A percentile compares a stretch with the other conserved stretches of the same genome.
Conservation (phyloP, 2,797 vertebrate species). For the Esox masquinongy region DNA sequence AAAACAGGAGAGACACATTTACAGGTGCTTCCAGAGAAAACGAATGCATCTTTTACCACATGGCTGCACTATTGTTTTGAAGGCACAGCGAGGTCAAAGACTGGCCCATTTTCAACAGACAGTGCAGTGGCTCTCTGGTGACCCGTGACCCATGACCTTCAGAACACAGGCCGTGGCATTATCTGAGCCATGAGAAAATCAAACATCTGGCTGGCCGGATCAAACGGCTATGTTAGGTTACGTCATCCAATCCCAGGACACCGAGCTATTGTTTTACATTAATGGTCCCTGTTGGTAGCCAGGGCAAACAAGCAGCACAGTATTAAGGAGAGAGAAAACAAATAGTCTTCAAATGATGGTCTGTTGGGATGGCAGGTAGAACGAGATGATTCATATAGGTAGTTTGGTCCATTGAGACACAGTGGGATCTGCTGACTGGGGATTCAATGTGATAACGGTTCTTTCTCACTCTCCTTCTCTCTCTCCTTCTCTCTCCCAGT, state of each 20-base stretch:
- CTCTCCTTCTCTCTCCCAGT: constrained; percentile 47
- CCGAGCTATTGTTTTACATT: constrained; percentile 47
- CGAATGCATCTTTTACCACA: constrained; percentile 1
- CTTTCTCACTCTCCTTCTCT: constrained; percentile 47
- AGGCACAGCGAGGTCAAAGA: constrained; percentile 6
- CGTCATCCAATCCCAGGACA: not conserved
- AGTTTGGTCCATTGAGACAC: constrained; percentile 30
- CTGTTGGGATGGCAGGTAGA: constrained; percentile 7
- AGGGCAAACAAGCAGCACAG: constrained; percentile 20
- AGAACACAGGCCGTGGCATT: constrained; percentile 52
- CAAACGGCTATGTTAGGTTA: constrained; percentile 17
- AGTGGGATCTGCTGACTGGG: constrained; percentile 28
- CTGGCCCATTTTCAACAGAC: constrained; percentile 31
- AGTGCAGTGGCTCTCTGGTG: too few species aligned
- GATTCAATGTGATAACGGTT: constrained; percentile 24
- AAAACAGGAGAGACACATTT: not conserved
- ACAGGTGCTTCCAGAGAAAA: not conserved
- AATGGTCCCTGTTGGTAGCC: constrained; percentile 46
- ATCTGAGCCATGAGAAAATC: constrained; percentile 52
- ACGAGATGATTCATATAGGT: constrained; percentile 22
- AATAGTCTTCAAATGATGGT: constrained; percentile 13
- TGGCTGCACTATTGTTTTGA: not conserved
- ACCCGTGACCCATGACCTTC: too few species aligned
- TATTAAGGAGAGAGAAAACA: constrained; percentile 26
- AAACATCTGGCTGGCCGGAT: constrained; percentile 36